Conservation (phyloP, 2,888 invertebrate species). For the Escarpia spicata region DNA sequence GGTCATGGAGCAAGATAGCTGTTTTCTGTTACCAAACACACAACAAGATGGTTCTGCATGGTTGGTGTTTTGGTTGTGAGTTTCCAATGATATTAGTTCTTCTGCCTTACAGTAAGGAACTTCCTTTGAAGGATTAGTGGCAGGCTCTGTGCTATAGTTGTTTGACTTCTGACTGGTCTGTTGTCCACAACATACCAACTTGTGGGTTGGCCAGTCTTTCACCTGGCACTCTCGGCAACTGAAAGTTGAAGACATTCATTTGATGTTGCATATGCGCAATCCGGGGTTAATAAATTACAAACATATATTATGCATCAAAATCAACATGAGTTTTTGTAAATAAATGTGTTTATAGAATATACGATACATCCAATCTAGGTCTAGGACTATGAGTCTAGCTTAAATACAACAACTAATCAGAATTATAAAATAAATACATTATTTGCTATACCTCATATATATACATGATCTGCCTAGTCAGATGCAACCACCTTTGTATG, state of each 20-base stretch:
- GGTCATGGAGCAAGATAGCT: conserved; percentile 8
- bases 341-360: too few species aligned
- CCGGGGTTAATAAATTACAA: neutral
- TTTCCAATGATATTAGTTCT: neutral
- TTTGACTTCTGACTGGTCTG: neutral
- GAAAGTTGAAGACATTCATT: conserved; percentile 26
- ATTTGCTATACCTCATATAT: neutral
- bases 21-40: neutral
- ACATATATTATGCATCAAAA: neutral
- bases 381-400: too few species aligned
- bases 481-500: neutral
- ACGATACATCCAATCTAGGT: too few species aligned
- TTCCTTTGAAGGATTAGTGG: neutral
- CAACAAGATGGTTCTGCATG: neutral
- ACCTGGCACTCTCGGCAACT: conserved; percentile 53
- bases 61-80: neutral
- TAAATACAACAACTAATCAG: too few species aligned
- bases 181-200: neutral
- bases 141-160: neutral
- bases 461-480: neutral
- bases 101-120: neutral
- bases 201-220: conserved; percentile 49
- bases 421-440: too few species aligned
- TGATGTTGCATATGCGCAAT: neutral
- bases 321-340: too few species aligned